These are phyloP conservation scores for Hippocampus barbouri DNA, from an alignment of 2,113 vertebrate species.

Conservation along the genomic window DNA sequence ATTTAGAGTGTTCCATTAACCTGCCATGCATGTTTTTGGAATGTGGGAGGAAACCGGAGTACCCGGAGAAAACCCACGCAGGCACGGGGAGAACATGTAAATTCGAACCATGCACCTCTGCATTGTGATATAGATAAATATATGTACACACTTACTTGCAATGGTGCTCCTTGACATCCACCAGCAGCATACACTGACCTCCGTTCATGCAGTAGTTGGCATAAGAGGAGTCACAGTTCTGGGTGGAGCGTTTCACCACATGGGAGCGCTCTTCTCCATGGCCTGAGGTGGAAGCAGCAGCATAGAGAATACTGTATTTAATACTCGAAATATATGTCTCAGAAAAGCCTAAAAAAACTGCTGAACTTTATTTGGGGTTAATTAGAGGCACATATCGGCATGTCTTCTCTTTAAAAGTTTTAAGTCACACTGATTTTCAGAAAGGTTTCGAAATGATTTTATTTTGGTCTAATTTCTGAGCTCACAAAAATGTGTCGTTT, in stretches of 20 bases:
- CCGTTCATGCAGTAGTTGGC: constrained; percentile 61
- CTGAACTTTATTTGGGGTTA: neutral
- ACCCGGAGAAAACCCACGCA: too few species aligned
- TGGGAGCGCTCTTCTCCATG: constrained; percentile 38
- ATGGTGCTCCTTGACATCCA: constrained; percentile 58
- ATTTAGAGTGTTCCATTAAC: too few species aligned
- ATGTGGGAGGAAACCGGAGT: too few species aligned
- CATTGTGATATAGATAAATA: too few species aligned
- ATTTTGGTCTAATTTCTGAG: too few species aligned
- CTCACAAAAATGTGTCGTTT: neutral
- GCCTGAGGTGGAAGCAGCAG: constrained; percentile 17
- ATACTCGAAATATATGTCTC: neutral
- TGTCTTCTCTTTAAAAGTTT: neutral
- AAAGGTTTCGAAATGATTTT: too few species aligned
- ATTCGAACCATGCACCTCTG: too few species aligned
- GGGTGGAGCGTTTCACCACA: constrained; percentile 35
- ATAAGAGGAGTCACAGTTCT: constrained; percentile 41
- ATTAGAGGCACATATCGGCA: neutral
- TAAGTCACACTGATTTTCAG: too few species aligned
- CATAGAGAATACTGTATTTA: neutral
- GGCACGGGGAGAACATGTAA: too few species aligned
- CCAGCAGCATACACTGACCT: constrained; percentile 61
- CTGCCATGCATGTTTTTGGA: too few species aligned
- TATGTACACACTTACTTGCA: constrained; percentile 58
- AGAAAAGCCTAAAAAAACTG: neutral